phyloP scores from a whole-genome alignment of 2,113 vertebrate genomes.

The Jacana jacana region DNA sequence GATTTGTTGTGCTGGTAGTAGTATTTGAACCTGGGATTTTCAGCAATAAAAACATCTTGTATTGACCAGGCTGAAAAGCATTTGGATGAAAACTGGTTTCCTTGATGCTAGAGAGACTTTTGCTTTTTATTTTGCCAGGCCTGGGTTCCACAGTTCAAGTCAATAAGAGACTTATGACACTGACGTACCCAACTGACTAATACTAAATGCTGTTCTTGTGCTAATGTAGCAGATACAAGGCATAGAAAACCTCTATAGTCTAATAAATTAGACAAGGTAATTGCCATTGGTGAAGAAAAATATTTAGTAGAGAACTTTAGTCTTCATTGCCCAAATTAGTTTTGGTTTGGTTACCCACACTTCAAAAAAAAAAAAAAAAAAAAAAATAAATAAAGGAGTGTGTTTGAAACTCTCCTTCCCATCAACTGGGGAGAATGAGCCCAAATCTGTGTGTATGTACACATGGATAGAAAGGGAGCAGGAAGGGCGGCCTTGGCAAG shows the following conservation, averaged over 20 bases:
- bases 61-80: background rate
- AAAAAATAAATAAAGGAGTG: background rate
- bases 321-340: background rate
- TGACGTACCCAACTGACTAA: background rate
- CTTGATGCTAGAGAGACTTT: background rate
- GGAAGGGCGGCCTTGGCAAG: background rate
- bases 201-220: background rate
- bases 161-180: background rate
- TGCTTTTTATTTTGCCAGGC: background rate
- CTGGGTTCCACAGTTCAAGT: background rate
- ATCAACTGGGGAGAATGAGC: background rate
- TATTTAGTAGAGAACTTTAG: background rate
- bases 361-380: background rate
- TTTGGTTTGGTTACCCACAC: background rate
- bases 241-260: background rate
- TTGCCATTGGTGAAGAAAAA: background rate
- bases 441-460: fast-evolving
- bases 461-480: background rate
- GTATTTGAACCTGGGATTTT: background rate
- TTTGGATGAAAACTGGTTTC: background rate
- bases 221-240: background rate
- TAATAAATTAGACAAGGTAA: background rate
- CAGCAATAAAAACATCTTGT: background rate
- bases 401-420: background rate
- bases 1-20: background rate